Evolutionary conservation across 2,888 invertebrate genomes (phyloP), one percentile per base, ranked within the genome.

Genomic region (Acrobasis repandana): DNA sequence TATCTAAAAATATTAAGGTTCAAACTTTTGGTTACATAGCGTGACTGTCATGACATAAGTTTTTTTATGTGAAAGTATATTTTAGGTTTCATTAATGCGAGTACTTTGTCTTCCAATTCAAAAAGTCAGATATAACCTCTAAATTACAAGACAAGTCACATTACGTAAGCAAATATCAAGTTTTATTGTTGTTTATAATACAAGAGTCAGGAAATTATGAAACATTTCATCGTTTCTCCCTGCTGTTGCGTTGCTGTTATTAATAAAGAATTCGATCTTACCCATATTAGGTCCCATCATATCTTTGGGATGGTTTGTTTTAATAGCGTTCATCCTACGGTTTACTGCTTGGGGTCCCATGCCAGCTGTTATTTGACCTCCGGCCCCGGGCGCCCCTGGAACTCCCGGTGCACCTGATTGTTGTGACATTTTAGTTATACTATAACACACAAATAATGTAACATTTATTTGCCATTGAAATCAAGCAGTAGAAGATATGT

Each of bases 241-340:
- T 50, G 3, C 54, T 38, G 38, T 38, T 11, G 18, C 14, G n/a
- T 36, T 16, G n/a, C 52, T 18, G 15, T 20, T 54, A 14, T 38
- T 18, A 43, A 11, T 14, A 16, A 38, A n/a, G 16, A 43, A 38
- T 38, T 38, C 18, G 5, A 54, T 54, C 94, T 94, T 93, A 96
- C 96, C 96, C 94, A 96, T 94, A 87, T 96, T 96, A 77, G 95
- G 94, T 76, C 95, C 95, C 83, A 95, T 95, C 83, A 94, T 94
- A 79, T 96, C 96, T 88, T 96, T 96, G 56, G 96, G 96, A 88
- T 96, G 96, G 83, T 96, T 96, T 62, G 96, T 95, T 93, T 97
- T 97, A 82, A 97, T 96, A 76, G 97, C 97, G 86, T 97, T 97
- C 95, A 96, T 96, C 74, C 96, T 93, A 74, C 96, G 93, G 81